Base-by-base conservation (phyloP, 2,888 invertebrate species). In the Argynnis bischoffii region DNA sequence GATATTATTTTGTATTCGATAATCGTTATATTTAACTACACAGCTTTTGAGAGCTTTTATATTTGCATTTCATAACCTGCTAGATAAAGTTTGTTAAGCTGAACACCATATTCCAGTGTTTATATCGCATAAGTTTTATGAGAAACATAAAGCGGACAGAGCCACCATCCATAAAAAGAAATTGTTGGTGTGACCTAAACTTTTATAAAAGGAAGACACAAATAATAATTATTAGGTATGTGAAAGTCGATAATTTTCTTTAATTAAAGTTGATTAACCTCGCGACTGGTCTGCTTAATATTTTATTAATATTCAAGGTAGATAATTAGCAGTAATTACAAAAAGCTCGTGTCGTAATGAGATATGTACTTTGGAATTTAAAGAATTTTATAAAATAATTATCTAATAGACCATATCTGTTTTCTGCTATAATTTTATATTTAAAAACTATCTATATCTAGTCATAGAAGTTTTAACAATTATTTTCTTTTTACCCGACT, bases 161-260 rank as follows among this genome's bases (percentile, higher is more conserved):
- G 18, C 46, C 14, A 55, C 53, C 51, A 53, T 41, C 41, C n/a
- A 61, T 61, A 51, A 53, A 65, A 53, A 65, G 57, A 65, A 59
- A 65, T 8, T 56, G 41, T 61, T 18, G 18, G 18, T 47, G 47
- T 65, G 51, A 54, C 51, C 59, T 65, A 54, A 65, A 59, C 59
- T 31, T 65, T 31, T 31, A 47, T 59, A 53, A 26, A 47, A 26
- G 15, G 53, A 53, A 59, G 57, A 47, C 56, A 51, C 59, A 59
- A 54, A 16, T 54, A 53, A 59, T 47, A 18, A 54, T 31, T 21
- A 53, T 48, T 51, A 53, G 51, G 31, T 57, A 65, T 21, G 65
- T 53, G 65, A 65, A 59, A 53, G 65, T 59, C 35, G 16, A 47
- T 47, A 46, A 57, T 57, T 15, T 47, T 48, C 26, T 48, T 16